Evolutionary conservation across 1,140 invertebrate genomes (phyloP), one percentile per base, ranked within the genome.

Genomic region (Augochlora pura): DNA sequence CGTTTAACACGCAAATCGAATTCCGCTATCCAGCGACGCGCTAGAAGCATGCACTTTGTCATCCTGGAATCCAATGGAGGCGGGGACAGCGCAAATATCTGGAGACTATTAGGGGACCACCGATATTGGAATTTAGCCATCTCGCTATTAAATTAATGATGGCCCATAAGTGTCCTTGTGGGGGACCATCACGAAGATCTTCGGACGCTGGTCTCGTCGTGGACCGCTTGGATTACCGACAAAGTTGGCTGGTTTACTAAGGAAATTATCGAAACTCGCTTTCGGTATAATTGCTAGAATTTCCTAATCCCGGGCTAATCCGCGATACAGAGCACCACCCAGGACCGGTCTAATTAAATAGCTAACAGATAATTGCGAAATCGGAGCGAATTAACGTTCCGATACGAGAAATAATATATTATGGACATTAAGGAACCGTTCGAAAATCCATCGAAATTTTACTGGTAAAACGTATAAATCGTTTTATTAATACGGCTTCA

Each of bases 71-170:
- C 86, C 78, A 59, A 23, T 9, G 60, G 21, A 25, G 16, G 23
- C 4, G 21, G 59, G 23, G 16, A 54, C 52, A 27, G n/a, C 2
- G 46, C 60, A 78, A 83, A 90, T 89, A 85, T 82, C 84, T 64
- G 32, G 60, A 77, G 77, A 88, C 86, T 83, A 88, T 91, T 88
- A 88, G 69, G 80, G 65, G 18, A 72, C 69, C 66, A 23, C 39
- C 77, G 86, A 86, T 90, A 91, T 91, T 88, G 90, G 90, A 91
- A 90, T 88, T 76, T 85, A 81, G 77, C 77, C 76, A 57, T 72
- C 75, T 75, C 59, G 75, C 77, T 86, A 89, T 88, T 88, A 87
- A 90, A 88, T 88, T 88, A 89, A 89, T 88, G 68, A 62, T 52
- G 38, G 76, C 27, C 67, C 75, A 73, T 46, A 74, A 77, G 68